Conservation (phyloP, 2,888 invertebrate genomes). For the Rotaria sp. region DNA sequence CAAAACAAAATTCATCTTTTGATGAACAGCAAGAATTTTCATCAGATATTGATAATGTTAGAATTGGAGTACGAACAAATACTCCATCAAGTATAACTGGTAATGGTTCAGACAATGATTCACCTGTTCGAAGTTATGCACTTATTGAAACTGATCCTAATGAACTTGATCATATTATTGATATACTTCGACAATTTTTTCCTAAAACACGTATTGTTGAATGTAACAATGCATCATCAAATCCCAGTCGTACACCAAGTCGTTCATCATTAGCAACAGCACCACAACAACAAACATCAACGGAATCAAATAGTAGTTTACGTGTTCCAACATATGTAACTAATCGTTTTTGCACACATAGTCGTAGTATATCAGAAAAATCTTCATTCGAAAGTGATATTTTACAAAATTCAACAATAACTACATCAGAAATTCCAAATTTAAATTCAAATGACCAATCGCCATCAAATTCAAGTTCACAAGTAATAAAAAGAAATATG, state of each 20-base stretch:
- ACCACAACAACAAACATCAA: neutral
- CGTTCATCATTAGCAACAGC: neutral
- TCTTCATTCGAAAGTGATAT: conserved; percentile 17
- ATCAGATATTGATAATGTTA: neutral
- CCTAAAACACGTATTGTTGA: conserved; percentile 12
- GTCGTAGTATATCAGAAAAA: neutral
- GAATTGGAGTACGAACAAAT: neutral
- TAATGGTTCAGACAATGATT: neutral
- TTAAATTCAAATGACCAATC: neutral
- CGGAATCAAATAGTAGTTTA: conserved; percentile 7
- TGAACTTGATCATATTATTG: conserved; percentile 23
- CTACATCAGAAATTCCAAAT: neutral
- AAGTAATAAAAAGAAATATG: neutral
- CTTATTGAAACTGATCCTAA: conserved; percentile 14
- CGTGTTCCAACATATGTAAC: neutral
- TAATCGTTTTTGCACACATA: neutral
- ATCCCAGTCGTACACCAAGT: conserved; percentile 17
- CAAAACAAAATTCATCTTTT: neutral
- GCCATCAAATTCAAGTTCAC: neutral
- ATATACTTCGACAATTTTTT: conserved; percentile 18
- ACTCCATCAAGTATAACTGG: neutral
- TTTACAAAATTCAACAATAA: neutral
- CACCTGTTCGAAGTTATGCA: conserved; percentile 8
- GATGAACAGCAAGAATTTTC: neutral
- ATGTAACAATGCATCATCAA: conserved; percentile 10